Evolutionary conservation across 2,888 invertebrate species (phyloP).

Genomic region (Heteromurus nitidus): DNA sequence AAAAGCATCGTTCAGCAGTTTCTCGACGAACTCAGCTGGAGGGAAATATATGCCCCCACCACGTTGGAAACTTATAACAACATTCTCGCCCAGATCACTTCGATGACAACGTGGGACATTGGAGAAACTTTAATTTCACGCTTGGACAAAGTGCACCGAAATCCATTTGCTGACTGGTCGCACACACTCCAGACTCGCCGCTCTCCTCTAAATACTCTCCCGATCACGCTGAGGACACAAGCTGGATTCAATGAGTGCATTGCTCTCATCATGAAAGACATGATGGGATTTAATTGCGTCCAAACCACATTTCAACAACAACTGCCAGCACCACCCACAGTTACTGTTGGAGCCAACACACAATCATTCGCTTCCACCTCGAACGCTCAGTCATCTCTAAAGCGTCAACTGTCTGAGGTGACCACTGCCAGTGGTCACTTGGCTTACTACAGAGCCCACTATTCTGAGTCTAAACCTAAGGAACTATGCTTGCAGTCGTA

Average conservation of each 20-base stretch:
- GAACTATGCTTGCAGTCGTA: constrained; percentile 65
- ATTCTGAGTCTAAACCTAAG: constrained; percentile 30
- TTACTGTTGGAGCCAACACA: too few relatives aligned
- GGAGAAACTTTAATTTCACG: constrained; percentile 76
- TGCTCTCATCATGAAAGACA: constrained; percentile 40
- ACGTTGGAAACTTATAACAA: constrained; percentile 88
- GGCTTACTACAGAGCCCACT: not conserved
- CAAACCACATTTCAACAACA: too few relatives aligned
- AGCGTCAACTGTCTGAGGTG: constrained; percentile 73
- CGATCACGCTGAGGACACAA: constrained; percentile 31
- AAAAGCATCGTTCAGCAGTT: constrained; percentile 93
- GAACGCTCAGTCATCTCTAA: constrained; percentile 51
- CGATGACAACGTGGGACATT: constrained; percentile 83
- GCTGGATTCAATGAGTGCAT: constrained; percentile 52
- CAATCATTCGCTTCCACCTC: not conserved
- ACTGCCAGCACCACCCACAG: constrained; percentile 35
- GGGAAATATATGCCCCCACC: constrained; percentile 88
- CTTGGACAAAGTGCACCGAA: constrained; percentile 78
- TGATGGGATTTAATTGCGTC: constrained; percentile 34
- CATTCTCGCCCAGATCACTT: constrained; percentile 85
- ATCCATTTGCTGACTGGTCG: constrained; percentile 83
- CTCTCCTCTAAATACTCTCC: constrained; percentile 28
- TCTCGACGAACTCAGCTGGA: constrained; percentile 91
- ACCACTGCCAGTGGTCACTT: not conserved
- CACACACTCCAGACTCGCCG: constrained; percentile 68